Evolutionary conservation across 2,888 invertebrate species (phyloP), one percentile per base, ranked within the genome.

Genomic region (Campoplex capitator): DNA sequence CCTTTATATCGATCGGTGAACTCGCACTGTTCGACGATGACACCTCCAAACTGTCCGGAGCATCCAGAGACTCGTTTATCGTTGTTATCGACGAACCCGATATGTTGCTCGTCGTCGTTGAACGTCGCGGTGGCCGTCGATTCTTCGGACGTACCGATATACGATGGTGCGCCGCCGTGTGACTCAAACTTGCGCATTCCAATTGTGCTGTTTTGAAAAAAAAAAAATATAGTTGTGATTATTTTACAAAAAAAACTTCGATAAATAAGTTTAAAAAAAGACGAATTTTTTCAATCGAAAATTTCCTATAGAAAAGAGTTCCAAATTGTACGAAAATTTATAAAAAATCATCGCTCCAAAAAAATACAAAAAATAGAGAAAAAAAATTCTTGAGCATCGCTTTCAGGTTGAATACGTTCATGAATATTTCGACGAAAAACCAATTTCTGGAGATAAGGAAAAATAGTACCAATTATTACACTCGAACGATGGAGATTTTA

Each of bases 111-210:
- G 91, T 80, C 0, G 86, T 68, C 35, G 70, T 80, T 3, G 90
- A 85, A 0, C 94, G 92, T 77, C 92, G 92, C 0, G 94, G 94
- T 0, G 93, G 94, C 51, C 94, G 90, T 6, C 94, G 91, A 83
- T 94, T 94, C 84, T 94, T 94, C 3, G 94, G 94, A 2, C 94
- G 91, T 13, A 94, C 93, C 6, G 93, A 93, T 74, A 94, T 94
- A 32, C 94, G 92, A 65, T 94, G 94, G 68, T 91, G 92, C 2
- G 94, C 94, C 35, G 94, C 94, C 13, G 92, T 93, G 88, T 94
- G 94, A 79, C 89, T 94, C 74, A 94, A 86, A 76, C 91, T 92
- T 56, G 90, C 92, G 79, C 91, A 91, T 83, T 93, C 92, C 82
- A 93, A 81, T 84, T 93, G 90, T 67, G 93, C 94, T 94, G 89